Conservation (phyloP, 2,888 invertebrate species). For the Tridacna gigas region DNA sequence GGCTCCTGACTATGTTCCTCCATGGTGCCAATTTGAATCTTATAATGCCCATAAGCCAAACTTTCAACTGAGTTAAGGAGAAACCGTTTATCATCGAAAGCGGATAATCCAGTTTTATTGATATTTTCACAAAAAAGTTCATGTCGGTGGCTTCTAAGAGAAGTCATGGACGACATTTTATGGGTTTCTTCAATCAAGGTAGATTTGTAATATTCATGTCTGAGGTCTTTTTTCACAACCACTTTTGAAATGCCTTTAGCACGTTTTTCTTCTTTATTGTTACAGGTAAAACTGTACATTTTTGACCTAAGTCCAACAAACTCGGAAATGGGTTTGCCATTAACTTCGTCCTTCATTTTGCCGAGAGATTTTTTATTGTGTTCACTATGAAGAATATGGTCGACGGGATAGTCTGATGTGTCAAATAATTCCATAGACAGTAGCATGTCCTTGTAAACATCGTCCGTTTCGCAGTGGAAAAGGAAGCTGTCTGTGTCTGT, state of each 20-base stretch:
- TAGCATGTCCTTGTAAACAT: slow-evolving; percentile 49
- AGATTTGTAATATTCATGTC: slow-evolving; percentile 54
- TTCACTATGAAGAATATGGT: slow-evolving; percentile 65
- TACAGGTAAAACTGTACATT: slow-evolving; percentile 43
- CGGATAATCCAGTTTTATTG: slow-evolving; percentile 53
- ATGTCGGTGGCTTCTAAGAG: slow-evolving; percentile 51
- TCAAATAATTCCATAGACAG: slow-evolving; percentile 32
- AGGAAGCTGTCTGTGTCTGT: slow-evolving; percentile 56
- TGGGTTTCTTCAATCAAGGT: slow-evolving; percentile 48
- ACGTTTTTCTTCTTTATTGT: slow-evolving; percentile 50
- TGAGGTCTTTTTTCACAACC: slow-evolving; percentile 53
- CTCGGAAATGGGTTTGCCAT: slow-evolving; percentile 70
- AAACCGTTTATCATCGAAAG: slow-evolving; percentile 62
- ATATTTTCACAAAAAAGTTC: slow-evolving; percentile 51
- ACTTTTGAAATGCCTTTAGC: slow-evolving; percentile 60
- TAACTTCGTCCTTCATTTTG: slow-evolving; percentile 79
- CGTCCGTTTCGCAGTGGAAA: slow-evolving; percentile 37
- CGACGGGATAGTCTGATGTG: slow-evolving; percentile 74
- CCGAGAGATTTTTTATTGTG: slow-evolving; percentile 78
- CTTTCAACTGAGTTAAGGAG: slow-evolving; percentile 49
- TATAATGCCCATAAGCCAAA: slow-evolving; percentile 55
- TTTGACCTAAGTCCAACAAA: slow-evolving; percentile 69
- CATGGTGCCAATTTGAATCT: background rate
- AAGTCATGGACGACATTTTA: slow-evolving; percentile 47
- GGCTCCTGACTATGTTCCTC: background rate